Percentiles rank a stretch among this genome's conserved stretches.
These are phyloP conservation scores for Liasis olivaceus DNA, from an alignment of 2,797 vertebrate species.

Conservation along the genomic window DNA sequence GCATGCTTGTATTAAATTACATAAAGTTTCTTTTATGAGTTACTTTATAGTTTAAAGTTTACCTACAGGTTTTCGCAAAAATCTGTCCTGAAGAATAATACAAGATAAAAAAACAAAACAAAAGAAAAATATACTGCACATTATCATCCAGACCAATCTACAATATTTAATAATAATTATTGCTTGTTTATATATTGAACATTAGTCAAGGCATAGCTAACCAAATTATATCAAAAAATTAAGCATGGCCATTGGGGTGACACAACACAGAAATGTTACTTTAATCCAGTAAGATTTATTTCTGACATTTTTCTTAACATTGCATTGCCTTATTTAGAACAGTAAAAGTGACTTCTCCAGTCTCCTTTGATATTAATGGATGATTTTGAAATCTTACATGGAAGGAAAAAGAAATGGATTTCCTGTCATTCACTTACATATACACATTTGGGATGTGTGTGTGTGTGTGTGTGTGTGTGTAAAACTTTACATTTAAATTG, in stretches of 20 bases:
- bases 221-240: slow-evolving; percentile 65
- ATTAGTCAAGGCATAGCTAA: slow-evolving; percentile 60
- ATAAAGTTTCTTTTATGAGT: slow-evolving; percentile 47
- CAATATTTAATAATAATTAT: slow-evolving; percentile 67
- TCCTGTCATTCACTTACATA: slow-evolving; percentile 63
- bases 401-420: slow-evolving; percentile 68
- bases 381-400: slow-evolving; percentile 78
- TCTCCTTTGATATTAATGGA: slow-evolving; percentile 84
- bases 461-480: slow-evolving; percentile 32
- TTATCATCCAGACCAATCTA: slow-evolving; percentile 63
- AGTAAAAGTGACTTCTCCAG: slow-evolving; percentile 74
- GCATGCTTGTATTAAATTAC: slow-evolving; percentile 53
- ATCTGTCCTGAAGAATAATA: slow-evolving; percentile 68
- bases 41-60: slow-evolving; percentile 50
- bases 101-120: slow-evolving; percentile 62
- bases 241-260: slow-evolving; percentile 63
- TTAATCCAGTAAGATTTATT: slow-evolving; percentile 76
- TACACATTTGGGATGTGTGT: slow-evolving; percentile 24
- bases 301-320: slow-evolving; percentile 73
- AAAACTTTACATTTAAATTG: slow-evolving; percentile 74
- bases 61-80: slow-evolving; percentile 61
- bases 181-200: slow-evolving; percentile 55
- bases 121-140: slow-evolving; percentile 58
- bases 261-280: slow-evolving; percentile 73
- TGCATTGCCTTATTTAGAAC: slow-evolving; percentile 82